Evolutionary conservation across 2,888 invertebrate species (phyloP), one percentile per base, ranked within the genome.

Genomic region (Drosophila borborema): DNA sequence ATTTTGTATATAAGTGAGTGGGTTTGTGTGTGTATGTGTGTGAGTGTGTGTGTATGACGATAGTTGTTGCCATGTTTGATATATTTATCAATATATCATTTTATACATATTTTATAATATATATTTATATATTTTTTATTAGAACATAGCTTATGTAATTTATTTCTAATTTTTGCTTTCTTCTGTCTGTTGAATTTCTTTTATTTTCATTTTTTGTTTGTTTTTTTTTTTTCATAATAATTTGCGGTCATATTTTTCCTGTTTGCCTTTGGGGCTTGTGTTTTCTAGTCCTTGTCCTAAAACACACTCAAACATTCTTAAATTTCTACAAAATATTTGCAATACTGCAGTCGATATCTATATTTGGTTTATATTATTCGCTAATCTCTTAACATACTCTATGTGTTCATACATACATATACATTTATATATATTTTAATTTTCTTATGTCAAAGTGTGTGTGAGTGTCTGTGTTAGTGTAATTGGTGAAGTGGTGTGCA

Each of bases 261-360:
- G 69, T 82, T 72, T 75, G 68, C 55, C 61, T 45, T 75, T 66
- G 43, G 60, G 46, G 46, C 48, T 45, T 61, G 64, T 65, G 65
- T 60, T 20, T 16, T 65, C 49, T 78, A 68, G 73, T 75, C 72
- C 77, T 74, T 73, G 72, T 77, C 65, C 65, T 79, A 81, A 83
- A 83, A 81, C 83, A 81, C 84, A 80, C 79, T 81, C 82, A 81
- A 91, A 89, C 89, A 88, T 84, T 79, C 92, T 91, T 92, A 92
- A 91, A 91, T 82, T 80, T 91, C 92, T 91, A 91, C 91, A 91
- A 91, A 91, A 91, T 91, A 91, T 91, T 91, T 91, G 92, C 91
- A 91, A 90, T 91, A 86, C 83, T 91, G 91, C 91, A 91, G 91
- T 91, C 89, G 91, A 90, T 91, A 89, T 91, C 81, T 89, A 82